A percentile compares a stretch with the other conserved stretches of the same genome.
These are phyloP conservation scores for Butastur rufipennis DNA, from an alignment of 2,113 vertebrate genomes.

Conservation along the genomic window DNA sequence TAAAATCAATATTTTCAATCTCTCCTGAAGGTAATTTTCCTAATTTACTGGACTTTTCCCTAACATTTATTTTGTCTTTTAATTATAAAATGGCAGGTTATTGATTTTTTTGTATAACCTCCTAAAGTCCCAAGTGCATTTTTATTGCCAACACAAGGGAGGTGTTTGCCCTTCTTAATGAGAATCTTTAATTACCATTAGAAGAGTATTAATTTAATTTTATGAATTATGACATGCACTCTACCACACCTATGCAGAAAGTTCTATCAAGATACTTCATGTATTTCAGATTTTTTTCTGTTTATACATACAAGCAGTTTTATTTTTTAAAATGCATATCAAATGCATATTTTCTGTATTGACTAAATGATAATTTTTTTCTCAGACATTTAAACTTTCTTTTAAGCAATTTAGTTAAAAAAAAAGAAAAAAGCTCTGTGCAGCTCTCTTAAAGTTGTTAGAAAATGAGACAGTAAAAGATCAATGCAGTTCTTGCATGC, in stretches of 20 bases:
- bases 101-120: constrained; percentile 81
- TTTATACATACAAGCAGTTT: background rate
- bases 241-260: constrained; percentile 8
- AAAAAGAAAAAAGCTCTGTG: background rate
- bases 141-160: constrained; percentile 70
- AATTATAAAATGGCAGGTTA: constrained; percentile 90
- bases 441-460: background rate
- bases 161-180: constrained; percentile 72
- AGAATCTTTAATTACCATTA: constrained; percentile 79
- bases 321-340: background rate
- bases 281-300: background rate
- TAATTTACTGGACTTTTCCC: constrained; percentile 84
- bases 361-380: background rate
- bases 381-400: background rate
- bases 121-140: constrained; percentile 67
- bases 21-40: constrained; percentile 85
- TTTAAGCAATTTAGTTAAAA: background rate
- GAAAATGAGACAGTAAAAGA: background rate
- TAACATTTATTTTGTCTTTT: constrained; percentile 87
- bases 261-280: background rate
- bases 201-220: constrained; percentile 76
- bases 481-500: background rate
- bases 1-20: constrained; percentile 95
- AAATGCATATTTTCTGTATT: background rate
- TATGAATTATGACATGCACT: constrained; percentile 65